Base-by-base conservation (phyloP, 2,113 vertebrate genomes). In the Phrynocephalus versicolor region DNA sequence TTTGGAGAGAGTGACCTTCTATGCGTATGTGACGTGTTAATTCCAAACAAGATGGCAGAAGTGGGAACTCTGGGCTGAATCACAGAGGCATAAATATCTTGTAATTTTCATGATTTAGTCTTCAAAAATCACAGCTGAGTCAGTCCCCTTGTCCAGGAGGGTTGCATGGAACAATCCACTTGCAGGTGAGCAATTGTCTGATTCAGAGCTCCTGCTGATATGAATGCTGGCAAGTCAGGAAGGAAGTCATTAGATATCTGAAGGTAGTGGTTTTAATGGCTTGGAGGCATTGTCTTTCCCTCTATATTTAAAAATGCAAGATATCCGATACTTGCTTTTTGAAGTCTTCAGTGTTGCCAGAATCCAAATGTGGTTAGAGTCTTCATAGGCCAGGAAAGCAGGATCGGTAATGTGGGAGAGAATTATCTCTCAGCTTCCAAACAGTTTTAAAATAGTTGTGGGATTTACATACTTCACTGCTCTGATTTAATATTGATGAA, bases 401-500 rank as follows among this genome's bases (percentile, higher is more conserved):
- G 33, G 27, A 23, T 62, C 41, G 57, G n/a, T 23, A 81, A 57
- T 37, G 39, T n/a, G 37, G 51, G 14, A 58, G 39, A 67, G 23
- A 55, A 12, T 67, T 15, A 37, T 37, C 55, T 75, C 19, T 37
- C 60, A 76, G 30, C 39, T 84, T 84, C 41, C 58, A 62, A 75
- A 23, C 76, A 67, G 5, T 9, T 21, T 75, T 75, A 62, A 41
- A 83, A 64, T 73, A 62, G 39, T 57, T 30, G 41, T 8, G 33
- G 51, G 15, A 57, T 65, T 80, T 30, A 15, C 33, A 67, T 65
- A 86, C 55, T 39, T 55, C 18, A 37, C 27, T 81, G 78, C 64
- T 39, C 19, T 69, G 60, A 75, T 69, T 18, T 57, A 76, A 60
- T 76, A 75, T 57, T 82, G 79, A 86, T 75, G 73, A 82, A 55